phyloP scores from a whole-genome alignment of 2,113 vertebrate species.

The Sebastes schlegelii region DNA sequence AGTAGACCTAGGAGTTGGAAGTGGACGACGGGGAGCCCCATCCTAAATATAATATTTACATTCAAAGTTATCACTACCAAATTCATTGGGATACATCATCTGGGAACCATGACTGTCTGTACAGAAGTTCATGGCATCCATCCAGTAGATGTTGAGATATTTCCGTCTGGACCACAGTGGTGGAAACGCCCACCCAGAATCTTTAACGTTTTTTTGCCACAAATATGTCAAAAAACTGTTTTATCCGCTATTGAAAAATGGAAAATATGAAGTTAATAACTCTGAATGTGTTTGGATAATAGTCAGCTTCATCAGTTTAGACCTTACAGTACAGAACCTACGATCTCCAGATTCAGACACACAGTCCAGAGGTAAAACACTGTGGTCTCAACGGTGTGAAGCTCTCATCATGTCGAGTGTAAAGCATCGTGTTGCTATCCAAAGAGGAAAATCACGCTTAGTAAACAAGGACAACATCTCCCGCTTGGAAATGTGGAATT shows the following conservation, averaged over 20 bases:
- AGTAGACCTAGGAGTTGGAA: neutral
- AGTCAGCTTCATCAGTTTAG: constrained; percentile 11
- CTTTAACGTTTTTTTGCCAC: neutral
- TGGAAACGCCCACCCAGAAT: neutral
- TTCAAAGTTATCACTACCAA: too few relatives aligned
- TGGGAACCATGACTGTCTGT: too few relatives aligned
- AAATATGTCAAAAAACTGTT: neutral
- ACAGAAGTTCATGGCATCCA: neutral
- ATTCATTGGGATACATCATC: too few relatives aligned
- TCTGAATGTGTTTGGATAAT: neutral
- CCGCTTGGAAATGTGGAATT: constrained; percentile 72
- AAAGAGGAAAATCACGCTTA: constrained; percentile 65
- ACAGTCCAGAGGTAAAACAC: constrained; percentile 8
- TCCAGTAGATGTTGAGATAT: neutral
- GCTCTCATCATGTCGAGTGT: constrained; percentile 30
- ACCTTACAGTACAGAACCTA: neutral
- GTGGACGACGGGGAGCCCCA: neutral
- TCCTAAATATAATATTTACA: neutral
- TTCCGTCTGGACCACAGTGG: neutral
- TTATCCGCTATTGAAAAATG: neutral
- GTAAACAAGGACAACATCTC: constrained; percentile 75
- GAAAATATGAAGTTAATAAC: constrained; percentile 8
- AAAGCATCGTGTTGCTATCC: constrained; percentile 49
- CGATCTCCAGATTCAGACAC: constrained; percentile 41
- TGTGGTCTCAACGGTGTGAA: constrained; percentile 21